phyloP scores from a whole-genome alignment of 2,888 invertebrate species.

The Crematogaster levior region DNA sequence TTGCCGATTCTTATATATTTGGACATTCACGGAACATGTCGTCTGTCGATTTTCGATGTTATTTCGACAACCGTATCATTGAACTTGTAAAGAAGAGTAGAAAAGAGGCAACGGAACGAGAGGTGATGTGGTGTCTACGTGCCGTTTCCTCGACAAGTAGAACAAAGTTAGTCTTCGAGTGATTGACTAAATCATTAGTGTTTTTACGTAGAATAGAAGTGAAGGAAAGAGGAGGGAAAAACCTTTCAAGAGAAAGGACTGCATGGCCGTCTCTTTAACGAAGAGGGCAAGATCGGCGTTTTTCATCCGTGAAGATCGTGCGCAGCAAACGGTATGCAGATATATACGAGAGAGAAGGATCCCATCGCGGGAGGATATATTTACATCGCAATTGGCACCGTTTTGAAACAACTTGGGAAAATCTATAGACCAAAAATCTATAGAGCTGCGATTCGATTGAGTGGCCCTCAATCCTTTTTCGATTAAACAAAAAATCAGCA shows the following conservation, averaged over 20 bases:
- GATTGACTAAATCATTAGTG: constrained; percentile 55
- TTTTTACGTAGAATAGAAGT: constrained; percentile 67
- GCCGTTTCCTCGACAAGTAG: constrained; percentile 33
- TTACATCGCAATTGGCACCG: not conserved
- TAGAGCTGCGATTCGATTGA: not conserved
- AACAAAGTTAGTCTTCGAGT: constrained; percentile 18
- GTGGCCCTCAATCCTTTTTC: not conserved
- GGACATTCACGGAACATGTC: constrained; percentile 79
- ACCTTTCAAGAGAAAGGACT: constrained; percentile 36
- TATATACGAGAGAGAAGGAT: not conserved
- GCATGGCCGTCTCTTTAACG: constrained; percentile 71
- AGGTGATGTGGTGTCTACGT: not conserved
- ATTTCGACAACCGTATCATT: constrained; percentile 50
- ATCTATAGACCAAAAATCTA: no score
- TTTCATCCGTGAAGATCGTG: constrained; percentile 58
- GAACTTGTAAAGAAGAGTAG: not conserved
- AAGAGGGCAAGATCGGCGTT: constrained; percentile 76
- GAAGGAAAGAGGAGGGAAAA: constrained; percentile 24
- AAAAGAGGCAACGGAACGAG: constrained; percentile 10
- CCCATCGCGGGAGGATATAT: constrained; percentile 3
- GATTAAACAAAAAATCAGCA: not conserved
- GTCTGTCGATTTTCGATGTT: constrained; percentile 82
- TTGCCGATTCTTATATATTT: constrained; percentile 80
- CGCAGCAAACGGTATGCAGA: constrained; percentile 7
- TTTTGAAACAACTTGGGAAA: constrained; percentile 14